Base-by-base conservation (phyloP, 2,888 invertebrate species). In the Orthosia incerta region DNA sequence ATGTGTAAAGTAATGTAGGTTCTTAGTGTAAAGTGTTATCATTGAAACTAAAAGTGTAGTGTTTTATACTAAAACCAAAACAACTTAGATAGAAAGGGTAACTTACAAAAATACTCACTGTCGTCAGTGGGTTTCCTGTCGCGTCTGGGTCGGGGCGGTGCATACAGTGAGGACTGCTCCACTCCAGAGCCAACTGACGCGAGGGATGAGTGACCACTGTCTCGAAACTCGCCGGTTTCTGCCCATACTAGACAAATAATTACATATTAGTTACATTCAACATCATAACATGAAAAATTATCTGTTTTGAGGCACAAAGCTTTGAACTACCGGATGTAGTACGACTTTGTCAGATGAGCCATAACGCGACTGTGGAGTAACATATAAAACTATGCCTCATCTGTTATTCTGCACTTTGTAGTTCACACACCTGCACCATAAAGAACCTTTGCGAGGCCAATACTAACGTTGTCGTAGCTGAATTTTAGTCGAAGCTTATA, bases 211-310 rank as follows among this genome's bases (percentile, higher is more conserved):
- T 98, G 98, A 84, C 98, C 97, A 87, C 97, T 98, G 95, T 98
- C 98, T 87, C 98, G 97, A 94, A 98, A 98, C 96, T 98, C 98
- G 82, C 98, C 98, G 74, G 98, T 98, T 95, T 98, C 98, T 82
- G 98, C 98, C 98, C 98, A 98, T 93, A 98, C 98, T 98, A 97
- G 87, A 97, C 97, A 88, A 63, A 83, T 48, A 63, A 80, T 53
- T 15, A 64, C 18, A 71, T 72, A 0, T 71, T 59, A 79, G n/a
- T 26, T 26, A 62, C 20, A 62, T 13, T 31, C 4, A 13, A n/a
- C 39, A 53, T 26, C 2, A 60, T 4, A 48, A 12, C 18, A n/a
- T 0, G 9, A 16, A 46, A 39, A 4, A 46, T n/a, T 31, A 2
- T 20, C 2, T 23, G 11, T 46, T 56, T 46, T 46, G 16, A 46